Evolutionary conservation across 2,888 invertebrate genomes (phyloP).

Genomic region (Peribatodes rhomboidaria): DNA sequence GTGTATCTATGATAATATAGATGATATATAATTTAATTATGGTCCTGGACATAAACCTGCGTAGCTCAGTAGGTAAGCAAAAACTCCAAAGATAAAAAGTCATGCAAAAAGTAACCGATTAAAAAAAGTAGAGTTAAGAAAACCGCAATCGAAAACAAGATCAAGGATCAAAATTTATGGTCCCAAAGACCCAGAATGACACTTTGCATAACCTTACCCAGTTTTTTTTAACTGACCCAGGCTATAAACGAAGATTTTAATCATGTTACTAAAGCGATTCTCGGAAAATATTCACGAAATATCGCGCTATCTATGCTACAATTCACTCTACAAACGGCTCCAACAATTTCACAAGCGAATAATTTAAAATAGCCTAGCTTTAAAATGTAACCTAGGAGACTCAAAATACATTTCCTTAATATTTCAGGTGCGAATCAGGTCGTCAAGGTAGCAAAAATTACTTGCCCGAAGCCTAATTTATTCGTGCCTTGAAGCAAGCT

Average conservation of each 20-base stretch:
- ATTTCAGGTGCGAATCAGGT: constrained; percentile 33
- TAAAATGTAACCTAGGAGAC: neutral
- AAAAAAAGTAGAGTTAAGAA: constrained; percentile 12
- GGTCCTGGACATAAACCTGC: constrained; percentile 13
- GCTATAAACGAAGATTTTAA: constrained; percentile 28
- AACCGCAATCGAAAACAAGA: constrained; percentile 15
- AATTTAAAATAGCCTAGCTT: neutral
- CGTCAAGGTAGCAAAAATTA: constrained; percentile 41
- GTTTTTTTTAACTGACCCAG: constrained; percentile 31
- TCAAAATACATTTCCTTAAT: constrained; percentile 23
- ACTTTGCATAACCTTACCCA: constrained; percentile 31
- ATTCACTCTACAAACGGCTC: constrained; percentile 25
- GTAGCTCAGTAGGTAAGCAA: constrained; percentile 32
- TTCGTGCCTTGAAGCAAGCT: constrained; percentile 48
- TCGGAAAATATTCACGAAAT: constrained; percentile 32
- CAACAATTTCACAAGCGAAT: constrained; percentile 19
- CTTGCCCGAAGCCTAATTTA: constrained; percentile 44
- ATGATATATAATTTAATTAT: constrained; percentile 9
- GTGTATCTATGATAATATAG: constrained; percentile 20
- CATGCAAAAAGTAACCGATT: constrained; percentile 8
- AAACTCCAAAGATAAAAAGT: constrained; percentile 10
- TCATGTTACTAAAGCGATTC: constrained; percentile 34
- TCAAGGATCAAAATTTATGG: constrained; percentile 7
- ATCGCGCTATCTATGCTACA: constrained; percentile 27
- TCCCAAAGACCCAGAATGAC: constrained; percentile 14